phyloP scores from a whole-genome alignment of 1,140 invertebrate genomes.

The Oppia nitens region DNA sequence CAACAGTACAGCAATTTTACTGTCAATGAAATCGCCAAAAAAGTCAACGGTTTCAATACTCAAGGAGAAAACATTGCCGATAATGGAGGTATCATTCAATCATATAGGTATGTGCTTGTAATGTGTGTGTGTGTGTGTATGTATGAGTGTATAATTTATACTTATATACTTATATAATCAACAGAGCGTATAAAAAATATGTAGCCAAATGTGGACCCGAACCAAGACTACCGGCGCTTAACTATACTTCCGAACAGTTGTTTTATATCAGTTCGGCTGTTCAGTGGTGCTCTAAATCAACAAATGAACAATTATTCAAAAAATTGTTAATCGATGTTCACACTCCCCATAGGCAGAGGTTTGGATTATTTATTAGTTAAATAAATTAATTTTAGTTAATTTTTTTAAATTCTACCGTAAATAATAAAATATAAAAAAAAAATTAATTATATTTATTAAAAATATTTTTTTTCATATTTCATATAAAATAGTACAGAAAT shows the following conservation, averaged over 20 bases:
- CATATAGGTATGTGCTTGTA: too few relatives aligned
- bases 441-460: too few relatives aligned
- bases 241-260: conserved; percentile 52
- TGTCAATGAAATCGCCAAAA: conserved; percentile 31
- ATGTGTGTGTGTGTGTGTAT: too few relatives aligned
- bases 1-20: conserved; percentile 68
- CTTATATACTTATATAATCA: background rate
- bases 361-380: too few relatives aligned
- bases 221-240: conserved; percentile 49
- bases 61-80: conserved; percentile 37
- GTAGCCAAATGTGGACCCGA: conserved; percentile 21
- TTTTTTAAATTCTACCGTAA: too few relatives aligned
- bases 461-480: too few relatives aligned
- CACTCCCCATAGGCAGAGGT: conserved; percentile 24
- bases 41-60: conserved; percentile 30
- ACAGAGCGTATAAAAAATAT: conserved; percentile 12
- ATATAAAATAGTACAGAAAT: too few relatives aligned
- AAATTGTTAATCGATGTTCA: conserved; percentile 20
- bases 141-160: background rate
- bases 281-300: background rate
- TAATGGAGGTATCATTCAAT: conserved; percentile 38
- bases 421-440: too few relatives aligned
- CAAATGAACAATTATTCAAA: conserved; percentile 16
- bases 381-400: too few relatives aligned
- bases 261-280: conserved; percentile 57